Evolutionary conservation across 2,888 invertebrate species (phyloP).

Genomic region (Pyrrhia umbra): DNA sequence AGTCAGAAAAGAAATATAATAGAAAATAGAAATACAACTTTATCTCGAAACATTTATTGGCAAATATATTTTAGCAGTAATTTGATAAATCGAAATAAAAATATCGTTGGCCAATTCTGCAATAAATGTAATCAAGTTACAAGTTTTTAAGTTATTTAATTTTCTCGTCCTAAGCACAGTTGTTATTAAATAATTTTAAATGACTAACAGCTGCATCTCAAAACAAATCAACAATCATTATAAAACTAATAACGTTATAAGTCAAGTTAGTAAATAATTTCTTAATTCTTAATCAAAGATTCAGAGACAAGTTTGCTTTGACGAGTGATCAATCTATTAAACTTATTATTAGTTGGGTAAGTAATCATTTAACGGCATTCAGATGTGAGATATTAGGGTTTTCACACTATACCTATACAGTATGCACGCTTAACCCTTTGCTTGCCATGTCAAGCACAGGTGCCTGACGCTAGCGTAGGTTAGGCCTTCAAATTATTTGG

Average conservation of each 20-base stretch:
- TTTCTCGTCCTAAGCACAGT: neutral
- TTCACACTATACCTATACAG: too few relatives aligned
- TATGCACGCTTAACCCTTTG: too few relatives aligned
- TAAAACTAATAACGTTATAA: slow-evolving; percentile 12
- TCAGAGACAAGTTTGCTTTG: slow-evolving; percentile 1
- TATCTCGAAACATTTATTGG: neutral
- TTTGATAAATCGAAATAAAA: neutral
- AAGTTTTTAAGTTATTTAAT: neutral
- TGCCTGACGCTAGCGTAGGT: too few relatives aligned
- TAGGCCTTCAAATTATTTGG: too few relatives aligned
- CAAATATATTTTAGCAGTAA: neutral
- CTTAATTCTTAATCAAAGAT: slow-evolving; percentile 24
- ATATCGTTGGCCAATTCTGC: neutral
- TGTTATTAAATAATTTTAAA: slow-evolving; percentile 10
- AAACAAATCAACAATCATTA: slow-evolving; percentile 21
- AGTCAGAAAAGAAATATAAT: too few relatives aligned
- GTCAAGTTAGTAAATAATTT: slow-evolving; percentile 25
- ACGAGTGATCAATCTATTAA: slow-evolving; percentile 2
- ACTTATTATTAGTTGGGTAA: slow-evolving; percentile 1
- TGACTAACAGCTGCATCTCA: slow-evolving; percentile 19
- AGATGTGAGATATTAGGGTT: neutral
- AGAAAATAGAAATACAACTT: too few relatives aligned
- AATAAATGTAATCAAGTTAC: neutral
- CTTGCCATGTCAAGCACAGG: too few relatives aligned
- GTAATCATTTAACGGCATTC: neutral